Base-by-base conservation (phyloP, 2,888 invertebrate genomes). In the Lysandra bellargus region DNA sequence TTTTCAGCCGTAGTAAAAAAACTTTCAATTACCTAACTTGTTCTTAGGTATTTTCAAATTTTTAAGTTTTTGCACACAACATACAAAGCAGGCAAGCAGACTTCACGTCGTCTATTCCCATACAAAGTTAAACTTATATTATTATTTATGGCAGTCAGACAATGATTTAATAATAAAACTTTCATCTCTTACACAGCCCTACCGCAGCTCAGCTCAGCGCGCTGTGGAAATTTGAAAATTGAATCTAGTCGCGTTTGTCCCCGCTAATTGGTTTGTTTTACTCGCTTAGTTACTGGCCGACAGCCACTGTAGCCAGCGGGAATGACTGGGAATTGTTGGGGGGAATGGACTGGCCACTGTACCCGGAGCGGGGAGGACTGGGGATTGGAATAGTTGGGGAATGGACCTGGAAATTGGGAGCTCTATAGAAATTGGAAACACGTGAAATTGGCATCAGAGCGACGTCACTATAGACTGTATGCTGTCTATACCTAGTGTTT, bases 231-330 rank as follows among this genome's bases (percentile, higher is more conserved):
- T 93, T 92, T 91, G 91, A 90, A 93, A 92, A 93, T 94, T 91
- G 92, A 93, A 94, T 94, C 92, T 92, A 92, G 90, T 88, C 88
- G 87, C 89, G 90, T 90, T 92, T 94, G 92, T 93, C 88, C 89
- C 83, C 88, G 82, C 87, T 93, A 93, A 94, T 93, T 94, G 94
- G 94, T 94, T 93, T 93, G 93, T 93, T 92, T 89, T 89, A 88
- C 85, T 86, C 87, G 89, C 88, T 90, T 91, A 90, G 90, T 89
- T 89, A 89, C 87, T 86, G 84, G 81, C 82, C 80, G 75, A 37
- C 75, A 53, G 23, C 30, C 75, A 49, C 74, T 49, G 33, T 37
- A 14, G 1, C 69, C 14, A 14, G n/a, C 61, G 64, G 64, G 30
- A 17, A 14, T 37, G 14, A 9, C 17, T 69, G 17, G 69, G 69